Evolutionary conservation across 2,113 vertebrate genomes (phyloP).

Genomic region (Cynocephalus volans): DNA sequence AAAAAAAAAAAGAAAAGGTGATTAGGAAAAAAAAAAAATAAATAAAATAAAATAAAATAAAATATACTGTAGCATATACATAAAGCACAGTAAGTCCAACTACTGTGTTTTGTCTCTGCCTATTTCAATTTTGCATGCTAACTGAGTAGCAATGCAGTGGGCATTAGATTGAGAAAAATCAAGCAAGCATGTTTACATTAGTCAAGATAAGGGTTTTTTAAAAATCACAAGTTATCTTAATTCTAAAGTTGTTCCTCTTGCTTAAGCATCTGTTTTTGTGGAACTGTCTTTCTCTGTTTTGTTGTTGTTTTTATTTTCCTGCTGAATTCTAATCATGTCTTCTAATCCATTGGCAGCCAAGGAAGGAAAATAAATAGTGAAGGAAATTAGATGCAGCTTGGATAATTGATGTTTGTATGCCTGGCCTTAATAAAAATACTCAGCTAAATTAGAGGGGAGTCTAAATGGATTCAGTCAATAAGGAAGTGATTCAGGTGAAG

Average conservation of each 20-base stretch:
- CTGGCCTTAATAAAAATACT: constrained; percentile 89
- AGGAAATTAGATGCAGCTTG: constrained; percentile 89
- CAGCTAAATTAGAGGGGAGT: constrained; percentile 89
- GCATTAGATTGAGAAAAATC: constrained; percentile 85
- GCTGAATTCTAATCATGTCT: constrained; percentile 89
- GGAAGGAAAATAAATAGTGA: constrained; percentile 78
- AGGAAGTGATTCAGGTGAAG: constrained; percentile 87
- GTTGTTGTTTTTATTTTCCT: constrained; percentile 85
- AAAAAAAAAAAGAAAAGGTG: too few relatives aligned
- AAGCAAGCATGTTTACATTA: constrained; percentile 89
- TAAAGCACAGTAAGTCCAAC: background rate
- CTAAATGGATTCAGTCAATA: constrained; percentile 89
- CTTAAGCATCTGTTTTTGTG: constrained; percentile 88
- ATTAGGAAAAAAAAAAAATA: too few relatives aligned
- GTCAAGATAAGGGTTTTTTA: constrained; percentile 86
- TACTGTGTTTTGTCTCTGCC: background rate
- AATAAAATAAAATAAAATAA: too few relatives aligned
- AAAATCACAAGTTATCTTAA: constrained; percentile 84
- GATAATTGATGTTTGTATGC: constrained; percentile 89
- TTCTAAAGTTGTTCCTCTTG: constrained; percentile 86
- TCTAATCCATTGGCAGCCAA: constrained; percentile 89
- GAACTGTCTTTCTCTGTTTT: constrained; percentile 56
- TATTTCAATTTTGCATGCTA: constrained; percentile 58
- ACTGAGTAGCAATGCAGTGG: constrained; percentile 73
- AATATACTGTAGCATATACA: background rate